A percentile compares a stretch with the other conserved stretches of the same genome.
phyloP scores from a whole-genome alignment of 2,797 vertebrate genomes.

The Chaetodon trifasciatus region DNA sequence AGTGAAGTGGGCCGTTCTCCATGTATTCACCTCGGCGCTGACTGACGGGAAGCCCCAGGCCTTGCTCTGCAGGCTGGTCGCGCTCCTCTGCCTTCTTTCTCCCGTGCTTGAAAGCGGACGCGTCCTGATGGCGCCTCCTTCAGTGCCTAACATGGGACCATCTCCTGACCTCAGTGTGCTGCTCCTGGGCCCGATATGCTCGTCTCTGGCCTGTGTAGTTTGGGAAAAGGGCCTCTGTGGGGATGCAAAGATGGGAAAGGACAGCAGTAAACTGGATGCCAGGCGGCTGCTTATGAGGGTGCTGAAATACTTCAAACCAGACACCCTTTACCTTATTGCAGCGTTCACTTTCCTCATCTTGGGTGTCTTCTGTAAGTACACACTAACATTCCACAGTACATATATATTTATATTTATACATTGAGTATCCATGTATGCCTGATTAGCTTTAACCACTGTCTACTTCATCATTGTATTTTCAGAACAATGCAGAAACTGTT shows the following conservation, averaged over 20 bases:
- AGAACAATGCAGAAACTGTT: neutral
- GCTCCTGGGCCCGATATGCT: conserved; percentile 58
- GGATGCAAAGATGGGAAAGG: conserved; percentile 18
- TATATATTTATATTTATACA: neutral
- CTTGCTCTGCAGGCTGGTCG: conserved; percentile 56
- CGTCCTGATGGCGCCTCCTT: conserved; percentile 34
- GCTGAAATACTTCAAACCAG: conserved; percentile 81
- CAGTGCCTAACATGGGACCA: neutral
- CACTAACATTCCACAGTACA: neutral
- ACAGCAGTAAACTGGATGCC: conserved; percentile 46
- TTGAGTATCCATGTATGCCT: neutral
- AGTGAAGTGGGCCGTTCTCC: conserved; percentile 67
- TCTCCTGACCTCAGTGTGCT: conserved; percentile 63
- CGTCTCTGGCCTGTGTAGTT: conserved; percentile 67
- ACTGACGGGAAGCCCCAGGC: conserved; percentile 30
- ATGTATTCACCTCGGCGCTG: conserved; percentile 25
- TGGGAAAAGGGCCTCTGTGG: conserved; percentile 79
- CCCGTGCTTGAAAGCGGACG: conserved; percentile 74
- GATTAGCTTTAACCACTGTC: neutral
- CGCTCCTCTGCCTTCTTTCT: conserved; percentile 74
- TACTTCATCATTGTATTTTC: neutral
- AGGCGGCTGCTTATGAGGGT: conserved; percentile 76
- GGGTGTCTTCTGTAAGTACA: conserved; percentile 86
- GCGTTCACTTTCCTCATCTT: conserved; percentile 87
- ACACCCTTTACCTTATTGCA: conserved; percentile 71